Percentiles rank a stretch among this genome's conserved stretches.
These are phyloP conservation scores for Megatriorchis doriae DNA, from an alignment of 2,113 vertebrate species.

Conservation along the genomic window DNA sequence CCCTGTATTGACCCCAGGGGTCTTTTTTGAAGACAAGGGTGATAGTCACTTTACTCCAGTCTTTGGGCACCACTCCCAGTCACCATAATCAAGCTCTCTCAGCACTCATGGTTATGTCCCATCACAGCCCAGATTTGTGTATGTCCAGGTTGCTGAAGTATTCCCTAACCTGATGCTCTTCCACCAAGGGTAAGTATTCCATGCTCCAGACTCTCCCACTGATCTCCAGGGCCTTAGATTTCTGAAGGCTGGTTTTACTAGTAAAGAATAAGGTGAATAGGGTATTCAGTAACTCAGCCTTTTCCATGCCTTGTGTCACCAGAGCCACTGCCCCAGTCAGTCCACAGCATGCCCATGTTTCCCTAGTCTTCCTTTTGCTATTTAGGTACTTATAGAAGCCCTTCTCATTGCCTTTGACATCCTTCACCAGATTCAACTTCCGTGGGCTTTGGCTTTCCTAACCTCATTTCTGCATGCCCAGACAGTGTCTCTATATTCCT, in stretches of 20 bases:
- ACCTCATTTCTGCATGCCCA: background rate
- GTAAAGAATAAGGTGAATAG: background rate
- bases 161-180: background rate
- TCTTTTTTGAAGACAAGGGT: background rate
- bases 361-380: background rate
- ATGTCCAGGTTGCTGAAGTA: background rate
- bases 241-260: background rate
- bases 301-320: background rate
- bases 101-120: background rate
- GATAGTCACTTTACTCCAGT: background rate
- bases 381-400: background rate
- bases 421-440: background rate
- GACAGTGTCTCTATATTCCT: background rate
- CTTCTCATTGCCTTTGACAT: background rate
- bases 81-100: background rate
- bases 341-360: background rate
- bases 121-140: background rate
- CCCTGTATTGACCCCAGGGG: background rate
- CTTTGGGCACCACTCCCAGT: background rate
- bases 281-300: background rate
- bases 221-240: background rate
- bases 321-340: background rate
- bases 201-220: background rate
- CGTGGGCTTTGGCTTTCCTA: background rate
- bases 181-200: background rate